A percentile compares a stretch with the other conserved stretches of the same genome.
These are phyloP conservation scores for Thymelicus lineola DNA, from an alignment of 2,888 invertebrate species.

Conservation along the genomic window DNA sequence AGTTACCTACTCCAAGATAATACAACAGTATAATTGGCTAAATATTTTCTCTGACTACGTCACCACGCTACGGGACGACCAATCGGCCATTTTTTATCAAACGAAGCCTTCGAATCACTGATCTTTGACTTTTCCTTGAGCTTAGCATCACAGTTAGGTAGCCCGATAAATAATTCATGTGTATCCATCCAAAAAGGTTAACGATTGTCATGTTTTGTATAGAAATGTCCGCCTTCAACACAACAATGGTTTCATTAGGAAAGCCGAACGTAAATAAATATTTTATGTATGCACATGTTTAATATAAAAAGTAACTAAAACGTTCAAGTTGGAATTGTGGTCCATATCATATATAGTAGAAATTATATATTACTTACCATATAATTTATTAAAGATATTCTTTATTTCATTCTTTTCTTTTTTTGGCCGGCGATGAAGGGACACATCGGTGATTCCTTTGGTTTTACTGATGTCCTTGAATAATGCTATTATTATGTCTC, in stretches of 20 bases:
- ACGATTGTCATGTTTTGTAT: slow-evolving; percentile 23
- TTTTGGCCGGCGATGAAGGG: no score
- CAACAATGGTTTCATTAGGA: slow-evolving; percentile 30
- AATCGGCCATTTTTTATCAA: no score
- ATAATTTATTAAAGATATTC: no score
- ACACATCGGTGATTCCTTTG: no score
- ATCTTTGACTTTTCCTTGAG: slow-evolving; percentile 16
- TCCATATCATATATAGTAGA: neutral
- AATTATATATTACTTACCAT: neutral
- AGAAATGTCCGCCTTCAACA: slow-evolving; percentile 8
- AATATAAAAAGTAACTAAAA: slow-evolving; percentile 22
- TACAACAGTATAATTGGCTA: no score
- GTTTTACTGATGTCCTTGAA: no score
- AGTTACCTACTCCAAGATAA: no score
- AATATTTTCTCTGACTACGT: no score
- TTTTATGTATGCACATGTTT: slow-evolving; percentile 26
- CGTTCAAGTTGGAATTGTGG: neutral
- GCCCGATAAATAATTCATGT: slow-evolving; percentile 59
- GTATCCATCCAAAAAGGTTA: slow-evolving; percentile 37
- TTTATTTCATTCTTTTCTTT: no score
- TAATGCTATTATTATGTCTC: no score
- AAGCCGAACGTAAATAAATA: slow-evolving; percentile 28
- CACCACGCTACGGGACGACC: no score
- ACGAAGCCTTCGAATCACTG: neutral
- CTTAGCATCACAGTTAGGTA: slow-evolving; percentile 52